Evolutionary conservation across 2,797 vertebrate genomes (phyloP).

Genomic region (Hippoglossus hippoglossus): DNA sequence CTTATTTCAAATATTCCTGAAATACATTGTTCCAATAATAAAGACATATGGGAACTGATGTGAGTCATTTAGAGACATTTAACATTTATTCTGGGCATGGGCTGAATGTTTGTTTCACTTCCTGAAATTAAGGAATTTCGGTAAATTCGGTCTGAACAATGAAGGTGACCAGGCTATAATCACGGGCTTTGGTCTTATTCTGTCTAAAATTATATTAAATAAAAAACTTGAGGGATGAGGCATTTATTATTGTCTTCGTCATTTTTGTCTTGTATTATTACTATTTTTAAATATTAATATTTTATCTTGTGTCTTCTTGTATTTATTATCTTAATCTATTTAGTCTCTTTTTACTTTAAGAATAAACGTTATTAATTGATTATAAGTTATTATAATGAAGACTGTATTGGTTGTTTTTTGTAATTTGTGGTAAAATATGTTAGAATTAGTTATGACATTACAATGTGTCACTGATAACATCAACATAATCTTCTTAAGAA

Average conservation of each 20-base stretch:
- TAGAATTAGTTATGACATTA: neutral
- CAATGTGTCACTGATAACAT: neutral
- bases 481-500: neutral
- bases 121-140: slow-evolving; percentile 39
- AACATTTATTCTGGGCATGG: slow-evolving; percentile 33
- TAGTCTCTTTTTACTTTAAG: no score
- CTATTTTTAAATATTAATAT: neutral
- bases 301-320: no score
- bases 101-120: slow-evolving; percentile 54
- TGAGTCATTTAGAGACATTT: slow-evolving; percentile 8
- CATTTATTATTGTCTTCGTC: no score
- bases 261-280: neutral
- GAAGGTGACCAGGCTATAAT: neutral
- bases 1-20: slow-evolving; percentile 1
- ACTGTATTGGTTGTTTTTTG: no score
- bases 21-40: slow-evolving; percentile 1
- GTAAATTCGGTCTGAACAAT: slow-evolving; percentile 19
- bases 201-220: neutral
- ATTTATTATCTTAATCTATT: no score
- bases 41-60: slow-evolving; percentile 23
- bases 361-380: no score
- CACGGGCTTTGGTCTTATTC: neutral
- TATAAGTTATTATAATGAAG: no score
- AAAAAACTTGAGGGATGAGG: no score
- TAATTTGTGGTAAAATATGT: neutral